A percentile compares a stretch with the other conserved stretches of the same genome.
These are phyloP conservation scores for Nebria salina DNA, from an alignment of 2,888 invertebrate genomes.

Conservation along the genomic window DNA sequence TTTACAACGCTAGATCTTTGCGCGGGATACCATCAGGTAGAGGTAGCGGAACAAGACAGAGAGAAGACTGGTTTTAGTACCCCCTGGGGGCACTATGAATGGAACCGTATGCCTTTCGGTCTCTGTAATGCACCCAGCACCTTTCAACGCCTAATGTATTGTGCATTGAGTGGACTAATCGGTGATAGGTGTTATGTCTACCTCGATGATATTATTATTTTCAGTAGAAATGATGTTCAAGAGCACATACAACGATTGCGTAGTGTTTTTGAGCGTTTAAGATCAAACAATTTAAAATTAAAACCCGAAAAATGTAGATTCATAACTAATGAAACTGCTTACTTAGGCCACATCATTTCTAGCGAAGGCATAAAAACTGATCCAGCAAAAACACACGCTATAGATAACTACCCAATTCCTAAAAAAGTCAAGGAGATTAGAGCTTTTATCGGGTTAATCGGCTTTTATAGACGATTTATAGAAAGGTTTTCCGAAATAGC, in stretches of 20 bases:
- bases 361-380: conserved; percentile 47
- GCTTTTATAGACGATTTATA: conserved; percentile 31
- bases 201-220: conserved; percentile 21
- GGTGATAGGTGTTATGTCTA: conserved; percentile 47
- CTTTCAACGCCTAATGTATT: conserved; percentile 53
- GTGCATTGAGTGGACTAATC: conserved; percentile 50
- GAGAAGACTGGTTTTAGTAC: conserved; percentile 50
- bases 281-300: conserved; percentile 40
- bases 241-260: conserved; percentile 22
- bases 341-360: conserved; percentile 48
- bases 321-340: conserved; percentile 34
- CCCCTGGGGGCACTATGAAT: conserved; percentile 50
- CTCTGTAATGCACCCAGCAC: conserved; percentile 45
- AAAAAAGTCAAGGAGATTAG: not conserved
- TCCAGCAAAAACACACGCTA: conserved; percentile 41
- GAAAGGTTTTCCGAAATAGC: conserved; percentile 27
- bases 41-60: conserved; percentile 45
- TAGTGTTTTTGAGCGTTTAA: conserved; percentile 15
- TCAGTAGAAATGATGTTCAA: conserved; percentile 3
- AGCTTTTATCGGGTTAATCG: conserved; percentile 27
- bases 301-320: conserved; percentile 49
- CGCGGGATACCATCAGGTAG: conserved; percentile 52
- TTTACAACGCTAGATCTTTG: too few relatives aligned
- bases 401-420: conserved; percentile 46
- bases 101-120: conserved; percentile 52